Evolutionary conservation across 1,140 invertebrate genomes (phyloP).

Genomic region (Solen grandis): DNA sequence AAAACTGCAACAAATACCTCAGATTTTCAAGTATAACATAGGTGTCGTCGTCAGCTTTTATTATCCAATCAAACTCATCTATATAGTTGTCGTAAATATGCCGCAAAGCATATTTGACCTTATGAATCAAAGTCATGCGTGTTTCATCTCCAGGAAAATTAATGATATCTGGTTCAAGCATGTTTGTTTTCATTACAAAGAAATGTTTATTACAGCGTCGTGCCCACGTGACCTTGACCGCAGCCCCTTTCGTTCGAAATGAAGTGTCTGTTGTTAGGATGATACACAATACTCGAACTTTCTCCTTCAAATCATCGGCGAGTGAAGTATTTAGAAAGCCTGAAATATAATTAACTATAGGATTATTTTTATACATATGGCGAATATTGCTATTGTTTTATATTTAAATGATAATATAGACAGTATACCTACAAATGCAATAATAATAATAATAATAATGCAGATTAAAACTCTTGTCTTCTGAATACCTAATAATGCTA

Average conservation of each 20-base stretch:
- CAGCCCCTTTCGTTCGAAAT: neutral
- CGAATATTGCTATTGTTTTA: no score
- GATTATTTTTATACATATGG: no score
- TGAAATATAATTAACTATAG: no score
- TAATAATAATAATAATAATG: no score
- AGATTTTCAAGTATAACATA: constrained; percentile 84
- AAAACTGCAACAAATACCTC: constrained; percentile 56
- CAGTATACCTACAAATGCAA: no score
- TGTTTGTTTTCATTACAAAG: constrained; percentile 6
- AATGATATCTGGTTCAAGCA: neutral
- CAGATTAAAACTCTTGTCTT: no score
- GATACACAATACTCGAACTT: constrained; percentile 9
- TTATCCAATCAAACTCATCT: constrained; percentile 65
- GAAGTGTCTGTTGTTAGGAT: constrained; percentile 1
- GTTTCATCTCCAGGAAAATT: neutral
- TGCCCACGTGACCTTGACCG: constrained; percentile 35
- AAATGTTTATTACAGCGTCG: constrained; percentile 35
- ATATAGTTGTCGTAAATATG: constrained; percentile 76
- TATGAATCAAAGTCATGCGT: constrained; percentile 23
- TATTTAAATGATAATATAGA: no score
- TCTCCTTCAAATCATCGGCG: neutral
- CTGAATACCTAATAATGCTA: no score
- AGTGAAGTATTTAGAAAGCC: neutral
- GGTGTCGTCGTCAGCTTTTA: no score
- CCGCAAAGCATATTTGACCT: constrained; percentile 84